Base-by-base conservation (phyloP, 2,797 vertebrate genomes). In the Rhinichthys osculus region DNA sequence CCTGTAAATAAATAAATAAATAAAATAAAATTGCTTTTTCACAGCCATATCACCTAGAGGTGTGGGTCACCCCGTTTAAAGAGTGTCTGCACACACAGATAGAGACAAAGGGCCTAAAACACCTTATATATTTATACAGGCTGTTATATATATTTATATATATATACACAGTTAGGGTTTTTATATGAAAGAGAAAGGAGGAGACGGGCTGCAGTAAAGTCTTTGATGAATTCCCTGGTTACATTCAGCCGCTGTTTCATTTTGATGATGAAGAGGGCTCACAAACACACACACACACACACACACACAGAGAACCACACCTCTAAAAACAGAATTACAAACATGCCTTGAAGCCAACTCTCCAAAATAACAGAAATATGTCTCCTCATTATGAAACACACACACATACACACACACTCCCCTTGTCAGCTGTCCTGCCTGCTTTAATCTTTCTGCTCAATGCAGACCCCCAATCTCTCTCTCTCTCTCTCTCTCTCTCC, bases 361-460 rank as follows among this genome's bases (percentile, higher is more conserved):
- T 89, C 87, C 81, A 85, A 72, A 89, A 90, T 88, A 91, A 87
- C 88, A 89, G 73, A 90, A 89, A 90, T 90, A 87, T 87, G 81
- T 80, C 87, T 82, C 59, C 88, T 90, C 86, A 88, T 90, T 88
- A 90, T 88, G 84, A 88, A 84, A 79, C 85, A 84, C 66, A 44
- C 77, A 85, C 86, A 89, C 86, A 87, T 80, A 85, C 47, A 50
- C 82, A 87, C 89, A 14, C 79, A 67, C 79, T 77, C 86, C 64
- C 87, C 87, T 88, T 89, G 84, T 89, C 89, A 90, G 89, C 83
- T 91, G 87, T 78, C 90, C 82, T 76, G 83, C 69, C 91, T 89
- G 83, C 92, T 93, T 94, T 95, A 95, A 95, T 95, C 95, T 95
- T 93, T 92, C 94, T 93, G 92, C 93, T 93, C 93, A 94, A 90